Percentiles rank a stretch among this genome's conserved stretches.
Conservation (phyloP, 2,888 invertebrate genomes). For the Parthenolecanium corni region DNA sequence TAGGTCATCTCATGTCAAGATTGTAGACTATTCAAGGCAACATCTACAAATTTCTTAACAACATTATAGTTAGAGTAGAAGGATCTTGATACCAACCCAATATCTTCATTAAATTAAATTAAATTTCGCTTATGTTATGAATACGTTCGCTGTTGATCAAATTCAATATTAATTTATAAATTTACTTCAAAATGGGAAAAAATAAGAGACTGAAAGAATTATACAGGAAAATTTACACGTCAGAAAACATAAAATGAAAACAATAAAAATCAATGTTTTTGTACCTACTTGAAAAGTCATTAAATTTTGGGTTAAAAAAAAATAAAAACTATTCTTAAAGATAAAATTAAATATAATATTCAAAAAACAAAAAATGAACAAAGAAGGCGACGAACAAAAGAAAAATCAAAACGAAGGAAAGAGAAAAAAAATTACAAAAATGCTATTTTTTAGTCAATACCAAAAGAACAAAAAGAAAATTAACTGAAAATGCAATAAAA, state of each 20-base stretch:
- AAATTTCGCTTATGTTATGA: too few relatives aligned
- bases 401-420: neutral
- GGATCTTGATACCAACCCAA: too few relatives aligned
- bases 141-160: too few relatives aligned
- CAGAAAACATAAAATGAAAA: neutral
- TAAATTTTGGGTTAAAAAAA: conserved; percentile 29
- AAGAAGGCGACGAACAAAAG: neutral
- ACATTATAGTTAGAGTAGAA: too few relatives aligned
- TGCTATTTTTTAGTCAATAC: neutral
- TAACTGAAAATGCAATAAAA: neutral
- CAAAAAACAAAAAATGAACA: neutral
- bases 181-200: neutral
- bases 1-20: too few relatives aligned
- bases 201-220: neutral
- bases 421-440: neutral
- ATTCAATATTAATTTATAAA: too few relatives aligned
- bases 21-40: too few relatives aligned
- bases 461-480: too few relatives aligned
- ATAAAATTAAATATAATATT: neutral
- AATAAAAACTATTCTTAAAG: too few relatives aligned
- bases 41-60: too few relatives aligned
- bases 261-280: neutral
- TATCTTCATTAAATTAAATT: too few relatives aligned
- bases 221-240: neutral
- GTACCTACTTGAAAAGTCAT: neutral